Base-by-base conservation (phyloP, 2,888 invertebrate genomes). In the Cerastoderma edule region DNA sequence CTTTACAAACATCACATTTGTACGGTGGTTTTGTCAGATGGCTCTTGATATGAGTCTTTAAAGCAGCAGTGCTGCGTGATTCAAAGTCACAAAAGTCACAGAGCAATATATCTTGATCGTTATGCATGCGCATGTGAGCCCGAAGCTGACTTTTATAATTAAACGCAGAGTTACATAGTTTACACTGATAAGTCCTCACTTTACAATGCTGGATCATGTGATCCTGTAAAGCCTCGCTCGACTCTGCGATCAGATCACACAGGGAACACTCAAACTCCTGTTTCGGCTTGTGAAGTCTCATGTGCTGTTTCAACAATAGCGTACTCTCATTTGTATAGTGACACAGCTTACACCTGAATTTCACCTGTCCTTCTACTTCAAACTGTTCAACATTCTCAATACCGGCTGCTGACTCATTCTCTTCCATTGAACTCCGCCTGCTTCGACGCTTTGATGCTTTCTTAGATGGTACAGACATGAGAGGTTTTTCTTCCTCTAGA, bases 121-220 rank as follows among this genome's bases (percentile, higher is more conserved):
- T 87, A 75, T 91, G 91, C 8, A 89, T 90, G 44, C 90, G 73
- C 90, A 91, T 91, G 80, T 92, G 92, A 16, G 91, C 91, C n/a
- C 91, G 75, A n/a, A 91, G 84, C 65, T 91, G 91, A 78, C 91
- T 91, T 82, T 91, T 92, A 78, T 91, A 91, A 80, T 90, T 90
- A 71, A 92, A 91, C 27, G 84, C 85, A 19, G 88, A 85, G 27
- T 88, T 80, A 80, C 91, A 92, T 30, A 88, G 75, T 74, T 91
- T 91, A 80, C 92, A 91, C 75, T 89, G 89, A 67, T 90, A 91
- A 1, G 89, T 89, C 32, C 91, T 83, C 19, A 90, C 86, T 78
- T 91, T 91, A 79, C 91, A 91, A 74, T 92, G 92, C 72, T 90
- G 89, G 13, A 92, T 88, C 90, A 91, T 91, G 72, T 92, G 91